These are phyloP conservation scores for Andrena bucephala DNA, from an alignment of 2,888 invertebrate genomes.

Conservation along the genomic window DNA sequence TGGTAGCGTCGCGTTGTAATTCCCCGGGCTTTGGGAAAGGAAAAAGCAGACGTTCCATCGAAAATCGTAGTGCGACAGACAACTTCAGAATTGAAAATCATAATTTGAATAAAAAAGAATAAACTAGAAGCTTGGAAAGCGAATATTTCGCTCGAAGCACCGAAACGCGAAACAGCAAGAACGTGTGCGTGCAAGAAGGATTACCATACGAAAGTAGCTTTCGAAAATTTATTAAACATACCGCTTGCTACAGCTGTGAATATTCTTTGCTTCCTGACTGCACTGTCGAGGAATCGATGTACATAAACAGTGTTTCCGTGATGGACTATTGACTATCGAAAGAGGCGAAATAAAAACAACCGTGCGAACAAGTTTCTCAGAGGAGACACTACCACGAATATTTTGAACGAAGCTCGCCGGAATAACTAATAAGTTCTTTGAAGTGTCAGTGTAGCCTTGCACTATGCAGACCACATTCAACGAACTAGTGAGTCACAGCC, in stretches of 20 bases:
- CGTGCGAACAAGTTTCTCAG: neutral
- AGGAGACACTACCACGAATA: neutral
- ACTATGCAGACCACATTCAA: neutral
- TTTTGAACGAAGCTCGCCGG: neutral
- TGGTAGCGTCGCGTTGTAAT: neutral
- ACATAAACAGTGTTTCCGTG: neutral
- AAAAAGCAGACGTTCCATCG: neutral
- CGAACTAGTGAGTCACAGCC: slow-evolving; percentile 11
- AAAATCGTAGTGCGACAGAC: neutral
- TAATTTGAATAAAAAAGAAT: too few relatives aligned
- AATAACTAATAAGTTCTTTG: neutral
- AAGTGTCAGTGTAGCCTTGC: neutral
- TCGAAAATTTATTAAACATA: too few relatives aligned
- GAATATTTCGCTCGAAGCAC: too few relatives aligned
- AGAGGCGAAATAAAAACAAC: neutral
- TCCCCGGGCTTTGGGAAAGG: neutral
- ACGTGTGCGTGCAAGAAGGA: too few relatives aligned
- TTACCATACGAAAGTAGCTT: too few relatives aligned
- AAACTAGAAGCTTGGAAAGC: too few relatives aligned
- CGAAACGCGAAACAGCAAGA: too few relatives aligned
- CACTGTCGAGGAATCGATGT: neutral
- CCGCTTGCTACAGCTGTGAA: too few relatives aligned
- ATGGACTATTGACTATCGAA: neutral
- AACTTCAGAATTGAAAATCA: neutral
- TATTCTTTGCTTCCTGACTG: too few relatives aligned